Percentiles rank a stretch among this genome's conserved stretches.
Conservation (phyloP, 2,797 vertebrate genomes). For the Babyrousa celebensis region DNA sequence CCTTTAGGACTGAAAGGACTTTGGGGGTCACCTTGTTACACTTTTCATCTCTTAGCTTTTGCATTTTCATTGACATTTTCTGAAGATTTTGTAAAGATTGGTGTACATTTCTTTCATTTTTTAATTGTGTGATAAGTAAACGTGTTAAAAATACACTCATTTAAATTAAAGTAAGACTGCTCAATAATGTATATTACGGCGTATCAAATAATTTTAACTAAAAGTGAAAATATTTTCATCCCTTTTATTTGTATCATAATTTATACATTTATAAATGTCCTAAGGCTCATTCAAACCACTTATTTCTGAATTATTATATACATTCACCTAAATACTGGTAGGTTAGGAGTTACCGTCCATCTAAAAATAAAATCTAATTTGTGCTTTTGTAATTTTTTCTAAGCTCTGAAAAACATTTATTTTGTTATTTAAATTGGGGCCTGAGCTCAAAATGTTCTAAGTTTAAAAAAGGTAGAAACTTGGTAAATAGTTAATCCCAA, state of each 20-base stretch:
- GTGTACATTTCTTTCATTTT: slow-evolving; percentile 40
- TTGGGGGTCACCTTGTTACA: not conserved
- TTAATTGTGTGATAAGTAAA: slow-evolving; percentile 38
- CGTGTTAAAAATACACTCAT: slow-evolving; percentile 12
- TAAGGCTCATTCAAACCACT: slow-evolving; percentile 56
- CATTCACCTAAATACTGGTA: not conserved
- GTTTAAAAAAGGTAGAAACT: slow-evolving; percentile 20
- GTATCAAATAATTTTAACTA: slow-evolving; percentile 69
- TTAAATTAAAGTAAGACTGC: slow-evolving; percentile 62
- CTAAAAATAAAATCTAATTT: slow-evolving; percentile 58
- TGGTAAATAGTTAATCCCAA: not conserved
- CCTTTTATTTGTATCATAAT: slow-evolving; percentile 35
- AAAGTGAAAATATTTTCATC: slow-evolving; percentile 34
- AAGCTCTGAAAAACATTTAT: slow-evolving; percentile 8
- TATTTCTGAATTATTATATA: slow-evolving; percentile 58
- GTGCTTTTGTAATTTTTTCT: slow-evolving; percentile 45
- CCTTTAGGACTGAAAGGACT: not conserved
- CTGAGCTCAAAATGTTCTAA: not conserved
- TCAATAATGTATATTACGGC: not conserved
- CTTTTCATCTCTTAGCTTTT: not conserved
- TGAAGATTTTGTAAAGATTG: slow-evolving; percentile 42
- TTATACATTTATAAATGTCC: slow-evolving; percentile 33
- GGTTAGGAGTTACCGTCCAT: not conserved
- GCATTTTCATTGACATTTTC: slow-evolving; percentile 19
- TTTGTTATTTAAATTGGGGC: slow-evolving; percentile 15